Percentiles rank a stretch among this genome's conserved stretches.
Conservation (phyloP, 2,797 vertebrate species). For the Lagodon rhomboides region DNA sequence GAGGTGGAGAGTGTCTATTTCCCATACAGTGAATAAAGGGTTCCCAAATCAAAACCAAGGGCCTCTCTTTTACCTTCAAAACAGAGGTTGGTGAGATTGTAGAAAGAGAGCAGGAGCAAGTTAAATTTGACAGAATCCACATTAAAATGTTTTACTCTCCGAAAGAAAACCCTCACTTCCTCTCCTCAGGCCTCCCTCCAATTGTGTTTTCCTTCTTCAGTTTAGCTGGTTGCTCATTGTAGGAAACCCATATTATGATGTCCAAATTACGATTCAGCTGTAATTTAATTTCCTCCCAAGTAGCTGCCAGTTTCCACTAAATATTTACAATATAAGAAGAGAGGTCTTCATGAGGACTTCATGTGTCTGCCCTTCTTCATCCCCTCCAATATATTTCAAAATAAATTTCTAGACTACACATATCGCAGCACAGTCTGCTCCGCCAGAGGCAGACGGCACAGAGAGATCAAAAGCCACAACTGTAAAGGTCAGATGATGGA, state of each 20-base stretch:
- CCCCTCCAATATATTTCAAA: background rate
- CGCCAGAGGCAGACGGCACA: conserved; percentile 16
- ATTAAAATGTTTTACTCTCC: too few species aligned
- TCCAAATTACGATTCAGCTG: background rate
- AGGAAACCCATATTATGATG: background rate
- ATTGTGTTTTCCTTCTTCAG: too few species aligned
- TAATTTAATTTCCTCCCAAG: conserved; percentile 19
- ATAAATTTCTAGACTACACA: background rate
- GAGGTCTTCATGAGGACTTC: background rate
- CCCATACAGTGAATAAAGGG: too few species aligned
- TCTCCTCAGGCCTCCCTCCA: too few species aligned
- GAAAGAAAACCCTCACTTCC: too few species aligned
- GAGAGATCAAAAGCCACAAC: conserved; percentile 33
- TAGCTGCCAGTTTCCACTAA: conserved; percentile 11
- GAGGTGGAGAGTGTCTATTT: too few species aligned
- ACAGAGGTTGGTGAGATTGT: too few species aligned
- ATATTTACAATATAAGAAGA: conserved; percentile 18
- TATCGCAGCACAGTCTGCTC: conserved; percentile 24
- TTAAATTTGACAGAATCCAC: too few species aligned
- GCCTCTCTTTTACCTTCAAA: too few species aligned
- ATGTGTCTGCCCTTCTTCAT: background rate
- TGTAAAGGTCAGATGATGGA: conserved; percentile 55
- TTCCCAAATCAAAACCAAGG: too few species aligned
- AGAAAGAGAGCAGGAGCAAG: too few species aligned
- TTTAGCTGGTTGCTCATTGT: background rate